phyloP scores from a whole-genome alignment of 2,888 invertebrate genomes.

The Drosophila anomelani region DNA sequence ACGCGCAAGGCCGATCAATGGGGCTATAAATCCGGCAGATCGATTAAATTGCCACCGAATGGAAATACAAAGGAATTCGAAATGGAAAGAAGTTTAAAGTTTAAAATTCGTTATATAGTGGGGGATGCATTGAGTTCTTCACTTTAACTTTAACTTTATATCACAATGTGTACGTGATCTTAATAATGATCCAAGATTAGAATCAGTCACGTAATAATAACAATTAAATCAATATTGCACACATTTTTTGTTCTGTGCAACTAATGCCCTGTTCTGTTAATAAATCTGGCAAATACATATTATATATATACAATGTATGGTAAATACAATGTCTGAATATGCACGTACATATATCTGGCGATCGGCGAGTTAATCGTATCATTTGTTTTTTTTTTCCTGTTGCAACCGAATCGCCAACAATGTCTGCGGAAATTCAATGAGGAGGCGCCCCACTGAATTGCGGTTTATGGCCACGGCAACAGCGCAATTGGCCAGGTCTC shows the following conservation, averaged over 20 bases:
- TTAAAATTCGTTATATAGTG: not conserved
- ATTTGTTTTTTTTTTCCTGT: not conserved
- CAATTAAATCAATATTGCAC: not conserved
- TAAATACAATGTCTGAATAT: not conserved
- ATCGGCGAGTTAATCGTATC: slow-evolving; percentile 5
- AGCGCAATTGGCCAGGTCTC: slow-evolving; percentile 8
- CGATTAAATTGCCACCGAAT: slow-evolving; percentile 18
- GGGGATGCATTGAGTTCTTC: not conserved
- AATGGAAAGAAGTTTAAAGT: not conserved
- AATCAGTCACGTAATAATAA: not conserved
- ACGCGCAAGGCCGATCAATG: slow-evolving; percentile 32
- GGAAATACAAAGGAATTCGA: not conserved
- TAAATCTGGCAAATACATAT: not conserved
- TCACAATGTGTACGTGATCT: not conserved
- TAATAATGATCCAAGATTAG: not conserved
- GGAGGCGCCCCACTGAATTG: slow-evolving; percentile 20
- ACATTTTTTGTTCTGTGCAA: not conserved
- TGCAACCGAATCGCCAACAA: slow-evolving; percentile 3
- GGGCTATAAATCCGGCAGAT: slow-evolving; percentile 34
- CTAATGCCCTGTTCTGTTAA: not conserved
- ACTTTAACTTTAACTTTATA: not conserved
- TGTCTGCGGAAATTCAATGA: slow-evolving; percentile 7
- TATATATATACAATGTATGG: not conserved
- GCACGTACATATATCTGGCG: not conserved
- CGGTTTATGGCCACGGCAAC: slow-evolving; percentile 22